Base-by-base conservation (phyloP, 2,113 vertebrate genomes). In the Aviceda subcristata region DNA sequence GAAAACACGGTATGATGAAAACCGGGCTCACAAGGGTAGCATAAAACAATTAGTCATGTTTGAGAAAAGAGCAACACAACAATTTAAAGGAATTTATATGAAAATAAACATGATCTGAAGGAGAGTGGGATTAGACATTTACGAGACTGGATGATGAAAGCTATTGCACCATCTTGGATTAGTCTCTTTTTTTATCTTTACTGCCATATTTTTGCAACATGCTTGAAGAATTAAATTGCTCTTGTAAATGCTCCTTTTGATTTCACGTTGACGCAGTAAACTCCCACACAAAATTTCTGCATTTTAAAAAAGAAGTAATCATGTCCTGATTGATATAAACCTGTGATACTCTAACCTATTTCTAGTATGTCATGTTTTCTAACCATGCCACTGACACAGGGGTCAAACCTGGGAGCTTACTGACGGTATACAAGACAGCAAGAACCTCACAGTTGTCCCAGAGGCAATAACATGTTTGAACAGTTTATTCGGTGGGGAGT, bases 71-170 rank as follows among this genome's bases (percentile, higher is more conserved):
- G 17, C 16, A 96, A 94, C 80, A 95, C 84, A 97, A 97, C 80
- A 96, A 97, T 97, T 97, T 97, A 96, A 97, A 98, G 82, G 85
- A 97, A 96, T 98, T 95, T 96, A 92, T 96, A 92, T 96, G 93
- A 95, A 98, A 97, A 98, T 94, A 97, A 97, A 93, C 94, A 90
- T 84, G 59, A 67, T 94, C 87, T 88, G 90, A 95, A 91, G 72
- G 88, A 79, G 93, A 95, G 81, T 86, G 66, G 62, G 80, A 91
- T 92, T 93, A 95, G 96, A 95, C 90, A 95, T 97, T 98, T 98
- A 97, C 91, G 88, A 97, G 96, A 93, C 78, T 94, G 89, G 90
- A 97, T 98, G 97, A 97, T 97, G 97, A 98, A 98, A 97, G 82
- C 80, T 97, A 88, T 97, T 98, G 97, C 97, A 85, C 96, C 95